Percentiles rank a stretch among this genome's conserved stretches.
Evolutionary conservation across 2,797 vertebrate species (phyloP).

Genomic region (Cichlasoma orientale): DNA sequence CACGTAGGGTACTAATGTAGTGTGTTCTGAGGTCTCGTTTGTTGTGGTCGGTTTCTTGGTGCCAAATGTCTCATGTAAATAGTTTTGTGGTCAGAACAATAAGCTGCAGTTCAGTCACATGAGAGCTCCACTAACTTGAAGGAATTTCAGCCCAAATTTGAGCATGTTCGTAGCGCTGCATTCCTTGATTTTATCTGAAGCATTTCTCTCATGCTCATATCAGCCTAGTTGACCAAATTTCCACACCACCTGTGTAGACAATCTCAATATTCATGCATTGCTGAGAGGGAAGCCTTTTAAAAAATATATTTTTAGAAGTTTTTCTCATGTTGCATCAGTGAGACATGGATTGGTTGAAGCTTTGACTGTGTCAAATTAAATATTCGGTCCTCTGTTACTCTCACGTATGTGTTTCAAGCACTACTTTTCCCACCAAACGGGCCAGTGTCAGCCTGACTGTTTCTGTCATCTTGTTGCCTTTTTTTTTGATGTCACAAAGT

Average conservation of each 20-base stretch:
- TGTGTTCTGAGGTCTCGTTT: conserved; percentile 36
- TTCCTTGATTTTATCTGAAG: conserved; percentile 1
- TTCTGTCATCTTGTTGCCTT: conserved; percentile 44
- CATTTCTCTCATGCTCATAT: conserved; percentile 19
- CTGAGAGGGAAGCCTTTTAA: conserved; percentile 45
- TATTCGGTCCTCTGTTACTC: conserved; percentile 48
- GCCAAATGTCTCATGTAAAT: conserved; percentile 69
- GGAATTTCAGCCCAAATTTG: conserved; percentile 5
- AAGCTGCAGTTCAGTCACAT: conserved; percentile 58
- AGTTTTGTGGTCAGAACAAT: conserved; percentile 52
- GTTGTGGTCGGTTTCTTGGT: conserved; percentile 50
- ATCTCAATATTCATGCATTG: conserved; percentile 48
- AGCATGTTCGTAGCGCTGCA: background rate
- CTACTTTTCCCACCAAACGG: conserved; percentile 3
- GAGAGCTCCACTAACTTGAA: conserved; percentile 6
- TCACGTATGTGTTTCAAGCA: conserved; percentile 11
- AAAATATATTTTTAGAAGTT: conserved; percentile 10
- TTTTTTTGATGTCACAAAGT: conserved; percentile 45
- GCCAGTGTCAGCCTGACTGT: conserved; percentile 35
- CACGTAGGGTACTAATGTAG: conserved; percentile 34
- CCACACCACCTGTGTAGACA: conserved; percentile 54
- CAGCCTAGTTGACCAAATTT: conserved; percentile 50
- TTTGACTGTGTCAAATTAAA: conserved; percentile 57
- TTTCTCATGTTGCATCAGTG: conserved; percentile 52
- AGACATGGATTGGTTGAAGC: conserved; percentile 44